Percentiles rank a stretch among this genome's conserved stretches.
Conservation (phyloP, 1,140 invertebrate genomes). For the Zaprionus vittiger region DNA sequence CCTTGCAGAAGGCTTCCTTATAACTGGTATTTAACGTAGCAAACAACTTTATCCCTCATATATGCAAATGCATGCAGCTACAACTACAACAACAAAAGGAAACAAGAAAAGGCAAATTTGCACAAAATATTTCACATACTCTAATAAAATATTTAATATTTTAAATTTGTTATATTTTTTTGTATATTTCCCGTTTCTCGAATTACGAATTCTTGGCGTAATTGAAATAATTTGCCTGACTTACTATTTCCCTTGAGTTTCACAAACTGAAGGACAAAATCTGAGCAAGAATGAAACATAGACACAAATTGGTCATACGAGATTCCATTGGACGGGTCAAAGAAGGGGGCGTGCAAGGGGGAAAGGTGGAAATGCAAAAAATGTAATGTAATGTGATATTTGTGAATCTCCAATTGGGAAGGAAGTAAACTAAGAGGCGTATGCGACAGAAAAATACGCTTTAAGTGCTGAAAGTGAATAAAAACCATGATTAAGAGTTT, state of each 20-base stretch:
- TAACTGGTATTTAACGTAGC: neutral
- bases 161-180: neutral
- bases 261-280: neutral
- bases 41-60: neutral
- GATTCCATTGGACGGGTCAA: neutral
- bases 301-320: constrained; percentile 6
- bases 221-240: neutral
- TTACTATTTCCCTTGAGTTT: neutral
- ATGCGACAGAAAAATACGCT: neutral
- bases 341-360: too few relatives aligned
- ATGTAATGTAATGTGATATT: neutral
- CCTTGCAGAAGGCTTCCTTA: too few relatives aligned
- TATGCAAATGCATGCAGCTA: constrained; percentile 1
- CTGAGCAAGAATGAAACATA: neutral
- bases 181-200: neutral
- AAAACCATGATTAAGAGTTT: too few relatives aligned
- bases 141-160: constrained; percentile 1
- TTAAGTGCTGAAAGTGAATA: neutral
- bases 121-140: constrained; percentile 20
- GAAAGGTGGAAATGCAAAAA: neutral
- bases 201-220: neutral
- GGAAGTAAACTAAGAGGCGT: too few relatives aligned
- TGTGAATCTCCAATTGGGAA: neutral
- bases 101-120: constrained; percentile 9
- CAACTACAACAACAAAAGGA: neutral